Conservation (phyloP, 2,113 vertebrate species). For the Bucco capensis region DNA sequence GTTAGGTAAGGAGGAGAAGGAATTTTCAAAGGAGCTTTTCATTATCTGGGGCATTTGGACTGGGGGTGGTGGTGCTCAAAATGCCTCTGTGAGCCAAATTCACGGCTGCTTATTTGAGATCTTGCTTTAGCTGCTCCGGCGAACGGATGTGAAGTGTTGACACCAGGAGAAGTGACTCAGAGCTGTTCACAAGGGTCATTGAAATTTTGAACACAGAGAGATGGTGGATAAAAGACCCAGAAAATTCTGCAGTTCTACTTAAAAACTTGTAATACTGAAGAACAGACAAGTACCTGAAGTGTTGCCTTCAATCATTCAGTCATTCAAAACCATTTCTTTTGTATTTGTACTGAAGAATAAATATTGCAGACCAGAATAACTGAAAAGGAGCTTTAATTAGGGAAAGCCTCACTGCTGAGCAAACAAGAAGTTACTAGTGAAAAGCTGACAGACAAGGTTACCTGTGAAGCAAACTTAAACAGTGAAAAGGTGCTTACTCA, state of each 20-base stretch:
- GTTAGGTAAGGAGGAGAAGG: background rate
- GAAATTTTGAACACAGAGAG: background rate
- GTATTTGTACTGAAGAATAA: background rate
- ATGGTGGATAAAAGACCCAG: background rate
- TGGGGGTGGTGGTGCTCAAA: background rate
- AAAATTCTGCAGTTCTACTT: background rate
- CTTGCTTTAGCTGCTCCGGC: background rate
- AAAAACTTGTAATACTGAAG: background rate
- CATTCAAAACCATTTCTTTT: background rate
- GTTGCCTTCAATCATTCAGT: background rate
- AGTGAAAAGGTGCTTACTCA: background rate
- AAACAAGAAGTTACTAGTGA: background rate
- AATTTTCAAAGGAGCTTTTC: background rate
- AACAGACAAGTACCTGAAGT: background rate
- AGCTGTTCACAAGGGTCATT: background rate
- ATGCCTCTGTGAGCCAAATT: background rate
- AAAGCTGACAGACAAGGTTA: background rate
- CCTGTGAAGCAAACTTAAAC: background rate
- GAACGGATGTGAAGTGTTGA: background rate
- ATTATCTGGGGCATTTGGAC: background rate
- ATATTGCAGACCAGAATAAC: background rate
- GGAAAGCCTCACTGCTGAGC: background rate
- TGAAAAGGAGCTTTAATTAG: background rate
- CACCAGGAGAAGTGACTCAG: background rate
- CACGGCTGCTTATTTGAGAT: background rate